A percentile compares a stretch with the other conserved stretches of the same genome.
phyloP scores from a whole-genome alignment of 92 coral and sea anemone species.

The Nematostella vectensis region DNA sequence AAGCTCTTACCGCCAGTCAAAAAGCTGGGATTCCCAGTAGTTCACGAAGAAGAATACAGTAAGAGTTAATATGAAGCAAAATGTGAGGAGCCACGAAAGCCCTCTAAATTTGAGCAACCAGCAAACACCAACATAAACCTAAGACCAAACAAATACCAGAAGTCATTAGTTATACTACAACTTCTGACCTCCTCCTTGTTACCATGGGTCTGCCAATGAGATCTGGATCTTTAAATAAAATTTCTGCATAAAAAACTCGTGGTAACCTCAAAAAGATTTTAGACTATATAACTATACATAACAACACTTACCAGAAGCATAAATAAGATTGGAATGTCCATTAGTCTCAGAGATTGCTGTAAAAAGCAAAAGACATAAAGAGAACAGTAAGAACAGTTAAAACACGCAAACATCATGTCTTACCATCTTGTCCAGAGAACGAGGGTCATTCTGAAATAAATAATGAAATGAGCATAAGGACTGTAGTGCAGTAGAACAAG shows the following conservation, averaged over 20 bases:
- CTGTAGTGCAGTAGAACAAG: too few species aligned
- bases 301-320: conserved; percentile 65
- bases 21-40: conserved; percentile 68
- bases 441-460: conserved; percentile 73
- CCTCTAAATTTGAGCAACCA: conserved; percentile 90
- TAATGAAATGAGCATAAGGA: too few species aligned
- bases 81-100: conserved; percentile 75
- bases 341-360: conserved; percentile 81
- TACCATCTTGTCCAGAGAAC: conserved; percentile 64
- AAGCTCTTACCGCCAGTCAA: conserved; percentile 74
- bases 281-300: too few species aligned
- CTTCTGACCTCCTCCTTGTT: too few species aligned
- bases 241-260: too few species aligned
- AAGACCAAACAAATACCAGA: not conserved
- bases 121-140: conserved; percentile 79
- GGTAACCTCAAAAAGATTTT: too few species aligned
- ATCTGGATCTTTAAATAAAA: too few species aligned
- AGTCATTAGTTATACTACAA: too few species aligned
- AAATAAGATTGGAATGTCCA: conserved; percentile 81
- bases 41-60: conserved; percentile 75
- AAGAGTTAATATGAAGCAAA: conserved; percentile 48
- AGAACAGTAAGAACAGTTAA: too few species aligned
- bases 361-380: conserved; percentile 5
- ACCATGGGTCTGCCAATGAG: too few species aligned
- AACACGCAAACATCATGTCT: too few species aligned